Evolutionary conservation across 2,113 vertebrate genomes (phyloP), one percentile per base, ranked within the genome.

Genomic region (Desmodus rotundus): DNA sequence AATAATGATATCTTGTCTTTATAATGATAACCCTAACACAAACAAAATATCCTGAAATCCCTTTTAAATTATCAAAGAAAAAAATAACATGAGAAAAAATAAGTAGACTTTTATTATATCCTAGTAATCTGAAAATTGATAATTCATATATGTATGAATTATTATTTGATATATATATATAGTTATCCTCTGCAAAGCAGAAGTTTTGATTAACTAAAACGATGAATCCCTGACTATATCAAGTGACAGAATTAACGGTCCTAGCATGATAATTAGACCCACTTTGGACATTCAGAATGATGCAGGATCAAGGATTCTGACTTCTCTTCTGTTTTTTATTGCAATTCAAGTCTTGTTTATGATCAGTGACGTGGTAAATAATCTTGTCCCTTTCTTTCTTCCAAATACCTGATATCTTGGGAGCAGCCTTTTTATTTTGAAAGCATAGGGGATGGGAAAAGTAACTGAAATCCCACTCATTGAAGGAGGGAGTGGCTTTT

Each of bases 51-150:
- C 15, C 41, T 87, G 28, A 95, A 96, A 94, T 90, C 45, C 45
- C 20, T 95, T 96, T 92, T 88, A 92, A 97, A 95, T 95, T 96
- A 82, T 88, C 45, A 94, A 86, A 95, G 70, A 85, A 90, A 91
- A 81, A 87, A 73, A 1, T 81, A 89, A 52, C 61, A 58, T 72
- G 36, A 82, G 41, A 91, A 84, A 89, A 81, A 68, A 28, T 91
- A 92, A 94, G 36, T 68, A 93, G 41, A 72, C n/a, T 89, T 95
- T 96, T 72, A 89, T 93, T 96, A 95, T 33, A 85, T 20, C 65
- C 33, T 89, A 70, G 15, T 85, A 87, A 83, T 85, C 70, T 87
- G 38, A 94, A 96, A 95, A 97, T 83, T 78, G 93, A 81, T 81
- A 84, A 93, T 95, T 78, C 33, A 52, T 47, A 47, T 47, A n/a